Evolutionary conservation across 2,888 invertebrate genomes (phyloP), one percentile per base, ranked within the genome.

Genomic region (Netelia fuscicornis): DNA sequence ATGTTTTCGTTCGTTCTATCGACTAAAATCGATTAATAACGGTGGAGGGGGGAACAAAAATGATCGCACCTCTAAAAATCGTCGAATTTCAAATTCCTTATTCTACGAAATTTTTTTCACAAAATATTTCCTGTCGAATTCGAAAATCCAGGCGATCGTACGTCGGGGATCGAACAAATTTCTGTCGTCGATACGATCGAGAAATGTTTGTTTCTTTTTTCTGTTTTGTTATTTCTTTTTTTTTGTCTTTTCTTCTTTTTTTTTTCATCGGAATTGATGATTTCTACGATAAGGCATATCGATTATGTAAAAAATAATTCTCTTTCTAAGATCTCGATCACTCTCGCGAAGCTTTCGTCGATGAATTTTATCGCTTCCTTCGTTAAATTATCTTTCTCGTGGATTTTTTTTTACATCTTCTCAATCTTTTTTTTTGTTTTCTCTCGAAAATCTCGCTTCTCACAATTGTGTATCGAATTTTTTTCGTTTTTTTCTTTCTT

Each of bases 301-400:
- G 87, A 86, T 87, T 84, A 86, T 84, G 86, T 89, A 87, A 89
- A 90, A 91, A 90, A 89, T 90, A 90, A 89, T 79, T 88, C 80
- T 89, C 82, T 86, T 76, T 72, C 83, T 70, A 78, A 83, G 17
- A 75, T 79, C 62, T 76, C 72, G 48, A 67, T 85, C 72, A 30
- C 30, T 67, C 10, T 67, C 67, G 42, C 72, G 67, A 77, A 54
- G 64, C 65, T 80, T 70, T 74, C 65, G 71, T 70, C 83, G 68
- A 62, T 76, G 74, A 67, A 74, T 30, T 9, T 67, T 76, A 48
- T 64, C 25, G 30, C 48, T 20, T 70, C 60, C 65, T 11, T 71
- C 30, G 62, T 74, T 11, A 30, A 52, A 58, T 70, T 44, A 25
- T 74, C 30, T 42, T 52, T 64, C 6, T n/a, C n/a, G 13, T 17